These are phyloP conservation scores for Forbesichthys papilliferus DNA, from an alignment of 2,113 vertebrate genomes.

Conservation along the genomic window DNA sequence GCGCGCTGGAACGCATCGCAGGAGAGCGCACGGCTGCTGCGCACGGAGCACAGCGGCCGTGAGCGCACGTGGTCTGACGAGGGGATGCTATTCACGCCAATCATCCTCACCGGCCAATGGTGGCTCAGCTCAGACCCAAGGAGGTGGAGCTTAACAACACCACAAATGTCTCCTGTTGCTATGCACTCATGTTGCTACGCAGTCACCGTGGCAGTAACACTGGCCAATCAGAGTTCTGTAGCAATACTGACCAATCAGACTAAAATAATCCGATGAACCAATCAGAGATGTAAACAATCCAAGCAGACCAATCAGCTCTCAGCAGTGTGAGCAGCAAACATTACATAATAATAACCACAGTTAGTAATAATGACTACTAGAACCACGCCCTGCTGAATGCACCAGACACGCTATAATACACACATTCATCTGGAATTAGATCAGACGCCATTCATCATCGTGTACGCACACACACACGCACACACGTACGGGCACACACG, in stretches of 20 bases:
- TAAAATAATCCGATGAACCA: too few relatives aligned
- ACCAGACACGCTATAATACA: too few relatives aligned
- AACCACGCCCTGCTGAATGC: too few relatives aligned
- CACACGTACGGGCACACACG: not conserved
- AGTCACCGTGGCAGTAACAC: too few relatives aligned
- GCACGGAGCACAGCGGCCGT: conserved; percentile 91
- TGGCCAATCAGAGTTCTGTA: too few relatives aligned
- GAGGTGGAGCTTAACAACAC: not conserved
- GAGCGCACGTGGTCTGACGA: conserved; percentile 88
- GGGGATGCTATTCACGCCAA: conserved; percentile 94
- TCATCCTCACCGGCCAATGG: conserved; percentile 72
- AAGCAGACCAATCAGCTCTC: not conserved
- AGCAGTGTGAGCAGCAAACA: not conserved
- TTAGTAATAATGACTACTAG: too few relatives aligned
- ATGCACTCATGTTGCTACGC: too few relatives aligned
- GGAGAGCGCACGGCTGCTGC: conserved; percentile 87
- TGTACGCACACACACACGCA: not conserved
- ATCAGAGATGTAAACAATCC: too few relatives aligned
- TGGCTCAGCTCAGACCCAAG: not conserved
- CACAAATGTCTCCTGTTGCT: not conserved
- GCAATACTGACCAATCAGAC: too few relatives aligned
- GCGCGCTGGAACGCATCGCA: conserved; percentile 88
- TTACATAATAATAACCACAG: too few relatives aligned
- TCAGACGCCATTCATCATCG: not conserved
- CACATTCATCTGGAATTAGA: too few relatives aligned